A percentile compares a stretch with the other conserved stretches of the same genome.
These are phyloP conservation scores for Struthio camelus DNA, from an alignment of 2,113 vertebrate species.

Conservation along the genomic window DNA sequence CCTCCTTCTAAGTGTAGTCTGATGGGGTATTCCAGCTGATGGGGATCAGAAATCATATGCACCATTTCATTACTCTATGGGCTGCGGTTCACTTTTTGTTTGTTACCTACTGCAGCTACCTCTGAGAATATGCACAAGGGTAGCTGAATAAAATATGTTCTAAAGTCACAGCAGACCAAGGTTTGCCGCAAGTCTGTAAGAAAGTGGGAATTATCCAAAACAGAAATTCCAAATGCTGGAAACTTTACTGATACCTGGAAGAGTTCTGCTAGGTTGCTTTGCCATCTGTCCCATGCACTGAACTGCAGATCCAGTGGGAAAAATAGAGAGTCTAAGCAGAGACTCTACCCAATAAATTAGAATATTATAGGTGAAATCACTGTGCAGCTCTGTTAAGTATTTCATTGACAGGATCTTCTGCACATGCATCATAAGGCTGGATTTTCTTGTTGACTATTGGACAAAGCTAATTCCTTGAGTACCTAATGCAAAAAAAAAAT, in stretches of 20 bases:
- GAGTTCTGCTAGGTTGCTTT: not conserved
- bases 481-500: not conserved
- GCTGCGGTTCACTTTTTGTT: not conserved
- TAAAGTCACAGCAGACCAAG: not conserved
- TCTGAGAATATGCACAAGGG: not conserved
- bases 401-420: not conserved
- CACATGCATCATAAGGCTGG: not conserved
- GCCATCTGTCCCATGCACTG: not conserved
- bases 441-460: not conserved
- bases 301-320: not conserved
- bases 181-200: not conserved
- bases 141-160: not conserved
- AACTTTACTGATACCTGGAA: not conserved
- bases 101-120: not conserved
- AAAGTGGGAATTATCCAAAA: not conserved
- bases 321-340: not conserved
- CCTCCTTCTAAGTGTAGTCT: not conserved
- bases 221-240: not conserved
- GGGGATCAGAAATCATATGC: accelerated
- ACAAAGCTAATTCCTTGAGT: not conserved
- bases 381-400: not conserved
- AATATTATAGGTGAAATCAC: not conserved
- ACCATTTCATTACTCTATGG: not conserved
- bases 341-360: not conserved
- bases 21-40: not conserved